These are phyloP conservation scores for Danio albolineatus DNA, from an alignment of 2,797 vertebrate species.

Conservation along the genomic window DNA sequence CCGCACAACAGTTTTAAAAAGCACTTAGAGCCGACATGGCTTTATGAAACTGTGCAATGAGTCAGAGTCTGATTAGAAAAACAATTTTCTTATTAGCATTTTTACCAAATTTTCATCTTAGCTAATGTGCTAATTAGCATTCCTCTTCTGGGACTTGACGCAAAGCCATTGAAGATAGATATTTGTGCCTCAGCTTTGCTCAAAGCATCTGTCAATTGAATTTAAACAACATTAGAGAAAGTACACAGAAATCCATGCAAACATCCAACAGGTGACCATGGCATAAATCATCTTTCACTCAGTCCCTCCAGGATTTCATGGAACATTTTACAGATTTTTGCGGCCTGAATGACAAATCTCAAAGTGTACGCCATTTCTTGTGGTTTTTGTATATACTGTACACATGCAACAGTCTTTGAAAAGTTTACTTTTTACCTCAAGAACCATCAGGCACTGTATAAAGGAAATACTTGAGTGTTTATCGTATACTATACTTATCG, in stretches of 20 bases:
- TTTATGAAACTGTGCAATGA: constrained; percentile 72
- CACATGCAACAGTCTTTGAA: no score
- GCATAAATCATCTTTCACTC: constrained; percentile 25
- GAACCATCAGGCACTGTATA: no score
- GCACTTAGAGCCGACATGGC: constrained; percentile 69
- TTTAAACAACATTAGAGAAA: constrained; percentile 34
- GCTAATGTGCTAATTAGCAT: constrained; percentile 76
- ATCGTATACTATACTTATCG: no score
- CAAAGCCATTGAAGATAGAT: constrained; percentile 47
- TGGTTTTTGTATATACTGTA: no score
- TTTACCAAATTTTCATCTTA: constrained; percentile 78
- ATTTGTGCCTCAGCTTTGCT: constrained; percentile 44
- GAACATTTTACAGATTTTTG: no score
- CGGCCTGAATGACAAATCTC: no score
- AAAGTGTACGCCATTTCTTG: no score
- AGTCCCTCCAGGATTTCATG: no score
- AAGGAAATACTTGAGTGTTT: no score
- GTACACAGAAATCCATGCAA: constrained; percentile 21
- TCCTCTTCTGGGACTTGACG: constrained; percentile 43
- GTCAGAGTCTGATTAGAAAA: constrained; percentile 78
- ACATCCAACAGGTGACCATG: constrained; percentile 15
- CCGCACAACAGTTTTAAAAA: constrained; percentile 62
- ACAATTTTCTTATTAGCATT: constrained; percentile 77
- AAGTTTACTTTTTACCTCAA: no score
- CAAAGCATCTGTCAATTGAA: constrained; percentile 35